Evolutionary conservation across 2,888 invertebrate genomes (phyloP).

Genomic region (Silvanus unidentatus): DNA sequence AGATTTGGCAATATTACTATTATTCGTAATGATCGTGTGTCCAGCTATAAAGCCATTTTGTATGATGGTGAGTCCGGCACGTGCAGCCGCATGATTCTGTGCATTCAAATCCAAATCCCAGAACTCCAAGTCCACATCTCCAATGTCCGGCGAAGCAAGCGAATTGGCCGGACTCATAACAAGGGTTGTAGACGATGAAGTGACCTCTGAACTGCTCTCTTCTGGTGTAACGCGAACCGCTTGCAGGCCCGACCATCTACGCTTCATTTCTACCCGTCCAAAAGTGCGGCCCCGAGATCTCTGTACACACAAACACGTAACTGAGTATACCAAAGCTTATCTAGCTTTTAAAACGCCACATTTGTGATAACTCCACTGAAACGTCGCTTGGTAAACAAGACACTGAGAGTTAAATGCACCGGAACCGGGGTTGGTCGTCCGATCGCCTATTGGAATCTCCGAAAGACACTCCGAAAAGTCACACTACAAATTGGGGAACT

Average conservation of each 20-base stretch:
- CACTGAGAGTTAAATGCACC: conserved; percentile 2
- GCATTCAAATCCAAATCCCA: conserved; percentile 67
- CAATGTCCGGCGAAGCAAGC: conserved; percentile 69
- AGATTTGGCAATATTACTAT: conserved; percentile 41
- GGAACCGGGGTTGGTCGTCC: conserved; percentile 8
- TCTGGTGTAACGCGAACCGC: conserved; percentile 66
- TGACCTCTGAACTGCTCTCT: conserved; percentile 70
- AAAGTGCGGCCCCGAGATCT: conserved; percentile 10
- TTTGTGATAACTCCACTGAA: too few relatives aligned
- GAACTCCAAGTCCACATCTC: conserved; percentile 70
- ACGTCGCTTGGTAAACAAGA: neutral
- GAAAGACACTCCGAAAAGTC: conserved; percentile 10
- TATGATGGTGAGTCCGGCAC: conserved; percentile 33
- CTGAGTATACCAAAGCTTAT: neutral
- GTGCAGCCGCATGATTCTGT: conserved; percentile 35
- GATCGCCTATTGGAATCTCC: conserved; percentile 19
- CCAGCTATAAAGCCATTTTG: conserved; percentile 42
- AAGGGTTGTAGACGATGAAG: conserved; percentile 65
- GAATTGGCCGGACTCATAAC: conserved; percentile 69
- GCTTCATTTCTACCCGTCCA: too few relatives aligned
- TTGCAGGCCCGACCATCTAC: conserved; percentile 64
- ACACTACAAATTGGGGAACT: conserved; percentile 5
- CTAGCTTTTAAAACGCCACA: neutral
- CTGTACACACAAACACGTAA: neutral
- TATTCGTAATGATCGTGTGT: conserved; percentile 39